Evolutionary conservation across 2,797 vertebrate species (phyloP).

Genomic region (Mionectes olivaceus): DNA sequence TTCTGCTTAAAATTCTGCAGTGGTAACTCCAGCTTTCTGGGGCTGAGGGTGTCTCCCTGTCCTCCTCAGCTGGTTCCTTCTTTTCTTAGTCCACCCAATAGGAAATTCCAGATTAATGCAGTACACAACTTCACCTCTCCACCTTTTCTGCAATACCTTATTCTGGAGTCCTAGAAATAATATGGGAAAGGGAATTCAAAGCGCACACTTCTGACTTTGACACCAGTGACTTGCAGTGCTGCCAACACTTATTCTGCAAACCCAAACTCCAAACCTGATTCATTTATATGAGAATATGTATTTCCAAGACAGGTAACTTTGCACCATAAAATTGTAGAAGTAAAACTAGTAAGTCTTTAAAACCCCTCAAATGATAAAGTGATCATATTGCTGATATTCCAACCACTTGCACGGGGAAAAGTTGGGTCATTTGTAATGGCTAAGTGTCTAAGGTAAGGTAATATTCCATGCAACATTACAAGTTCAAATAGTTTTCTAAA

Average conservation of each 20-base stretch:
- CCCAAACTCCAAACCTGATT: background rate
- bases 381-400: background rate
- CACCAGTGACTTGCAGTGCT: accelerated
- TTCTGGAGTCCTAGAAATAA: background rate
- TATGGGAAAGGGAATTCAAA: background rate
- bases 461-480: background rate
- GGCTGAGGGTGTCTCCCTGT: background rate
- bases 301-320: background rate
- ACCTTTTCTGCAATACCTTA: background rate
- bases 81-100: background rate
- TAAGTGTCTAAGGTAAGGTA: background rate
- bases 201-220: background rate
- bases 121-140: background rate
- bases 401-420: background rate
- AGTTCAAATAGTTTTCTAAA: background rate
- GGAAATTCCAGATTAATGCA: background rate
- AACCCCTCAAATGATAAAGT: background rate
- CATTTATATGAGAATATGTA: background rate
- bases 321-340: background rate
- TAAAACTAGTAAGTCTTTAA: background rate
- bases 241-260: background rate
- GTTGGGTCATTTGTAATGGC: background rate
- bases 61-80: background rate
- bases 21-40: background rate
- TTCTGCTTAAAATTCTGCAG: background rate